phyloP scores from a whole-genome alignment of 2,797 vertebrate species.

The Danio albolineatus region DNA sequence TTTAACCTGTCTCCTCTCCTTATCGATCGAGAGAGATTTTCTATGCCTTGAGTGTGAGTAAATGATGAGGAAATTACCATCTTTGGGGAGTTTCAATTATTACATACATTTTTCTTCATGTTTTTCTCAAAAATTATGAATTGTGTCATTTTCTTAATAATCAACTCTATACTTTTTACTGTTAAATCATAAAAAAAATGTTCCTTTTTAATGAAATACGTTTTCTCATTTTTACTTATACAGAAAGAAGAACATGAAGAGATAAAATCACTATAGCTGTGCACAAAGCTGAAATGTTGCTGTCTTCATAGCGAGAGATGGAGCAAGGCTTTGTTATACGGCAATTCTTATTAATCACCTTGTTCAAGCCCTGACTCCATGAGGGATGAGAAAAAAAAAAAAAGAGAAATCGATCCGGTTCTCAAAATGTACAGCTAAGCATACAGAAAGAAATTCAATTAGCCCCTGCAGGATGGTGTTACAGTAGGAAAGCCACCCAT shows the following conservation, averaged over 20 bases:
- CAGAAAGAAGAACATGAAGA: background rate
- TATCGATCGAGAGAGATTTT: too few species aligned
- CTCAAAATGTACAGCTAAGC: conserved; percentile 51
- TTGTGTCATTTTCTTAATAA: too few species aligned
- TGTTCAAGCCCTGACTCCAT: conserved; percentile 36
- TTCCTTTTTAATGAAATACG: too few species aligned
- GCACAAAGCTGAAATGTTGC: conserved; percentile 27
- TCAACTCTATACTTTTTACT: too few species aligned
- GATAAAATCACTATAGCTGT: background rate
- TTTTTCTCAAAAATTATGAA: too few species aligned
- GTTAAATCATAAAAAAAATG: too few species aligned
- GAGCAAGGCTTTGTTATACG: conserved; percentile 32
- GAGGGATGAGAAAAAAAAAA: conserved; percentile 19
- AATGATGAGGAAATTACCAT: too few species aligned
- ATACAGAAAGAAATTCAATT: conserved; percentile 67
- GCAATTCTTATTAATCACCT: conserved; percentile 53
- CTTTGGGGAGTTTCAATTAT: too few species aligned
- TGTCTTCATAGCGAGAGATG: conserved; percentile 8
- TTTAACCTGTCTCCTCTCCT: too few species aligned
- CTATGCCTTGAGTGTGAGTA: too few species aligned
- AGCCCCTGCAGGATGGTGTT: conserved; percentile 57
- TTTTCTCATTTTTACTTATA: background rate
- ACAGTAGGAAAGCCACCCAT: conserved; percentile 50
- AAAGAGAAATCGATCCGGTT: conserved; percentile 52
- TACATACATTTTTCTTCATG: too few species aligned